Evolutionary conservation across 2,113 vertebrate species (phyloP).

Genomic region (Camelus bactrianus): DNA sequence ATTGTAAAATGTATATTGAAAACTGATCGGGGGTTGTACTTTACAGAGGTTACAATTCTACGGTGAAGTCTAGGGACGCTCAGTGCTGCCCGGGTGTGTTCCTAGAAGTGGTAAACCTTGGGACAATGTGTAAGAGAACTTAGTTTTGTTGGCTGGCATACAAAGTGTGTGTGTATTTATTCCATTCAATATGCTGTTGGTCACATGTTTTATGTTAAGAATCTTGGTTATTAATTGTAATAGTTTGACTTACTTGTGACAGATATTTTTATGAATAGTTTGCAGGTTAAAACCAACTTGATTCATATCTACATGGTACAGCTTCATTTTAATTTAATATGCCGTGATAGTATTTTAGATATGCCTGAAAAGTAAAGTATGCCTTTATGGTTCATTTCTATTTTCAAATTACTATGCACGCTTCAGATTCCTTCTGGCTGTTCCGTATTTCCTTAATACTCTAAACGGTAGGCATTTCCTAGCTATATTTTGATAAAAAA

Average conservation of each 20-base stretch:
- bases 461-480: neutral
- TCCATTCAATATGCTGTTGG: neutral
- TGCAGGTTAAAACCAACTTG: neutral
- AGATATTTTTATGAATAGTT: neutral
- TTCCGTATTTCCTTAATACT: neutral
- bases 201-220: neutral
- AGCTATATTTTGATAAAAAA: neutral
- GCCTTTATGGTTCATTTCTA: neutral
- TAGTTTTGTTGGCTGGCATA: neutral
- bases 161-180: neutral
- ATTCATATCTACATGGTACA: neutral
- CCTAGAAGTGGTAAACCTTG: neutral
- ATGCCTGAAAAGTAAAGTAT: neutral
- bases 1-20: neutral
- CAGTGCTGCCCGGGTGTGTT: neutral
- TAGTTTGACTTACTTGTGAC: neutral
- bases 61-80: neutral
- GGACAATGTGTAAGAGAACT: neutral
- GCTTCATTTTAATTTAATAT: constrained; percentile 14
- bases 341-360: neutral
- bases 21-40: neutral
- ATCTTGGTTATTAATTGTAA: neutral
- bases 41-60: neutral
- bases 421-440: neutral
- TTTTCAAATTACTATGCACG: constrained; percentile 1